Conservation (phyloP, 2,888 invertebrate genomes). For the Bombylius major region DNA sequence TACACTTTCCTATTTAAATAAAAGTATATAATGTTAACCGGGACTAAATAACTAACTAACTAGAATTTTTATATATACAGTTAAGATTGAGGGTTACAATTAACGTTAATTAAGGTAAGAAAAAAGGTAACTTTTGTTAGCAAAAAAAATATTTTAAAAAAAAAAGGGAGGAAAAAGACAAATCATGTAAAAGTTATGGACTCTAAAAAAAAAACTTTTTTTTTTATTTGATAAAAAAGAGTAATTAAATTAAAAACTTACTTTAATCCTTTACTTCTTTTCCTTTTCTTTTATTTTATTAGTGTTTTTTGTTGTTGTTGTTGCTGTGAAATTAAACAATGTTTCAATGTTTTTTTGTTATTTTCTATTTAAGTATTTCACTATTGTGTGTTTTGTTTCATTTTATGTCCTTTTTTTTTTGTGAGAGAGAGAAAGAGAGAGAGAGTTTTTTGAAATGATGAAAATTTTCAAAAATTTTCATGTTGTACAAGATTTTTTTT, state of each 20-base stretch:
- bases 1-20: not conserved
- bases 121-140: too few relatives aligned
- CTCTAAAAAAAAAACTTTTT: not conserved
- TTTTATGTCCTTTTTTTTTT: too few relatives aligned
- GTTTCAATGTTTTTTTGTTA: too few relatives aligned
- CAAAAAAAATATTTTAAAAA: not conserved
- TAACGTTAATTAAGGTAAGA: constrained; percentile 5
- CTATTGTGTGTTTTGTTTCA: too few relatives aligned
- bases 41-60: not conserved
- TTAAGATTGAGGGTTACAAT: constrained; percentile 3
- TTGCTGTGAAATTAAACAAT: too few relatives aligned
- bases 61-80: not conserved
- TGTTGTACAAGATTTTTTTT: too few relatives aligned
- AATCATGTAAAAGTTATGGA: constrained; percentile 1
- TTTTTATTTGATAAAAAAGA: constrained; percentile 2
- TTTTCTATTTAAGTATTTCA: too few relatives aligned
- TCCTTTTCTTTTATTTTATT: not conserved
- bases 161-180: not conserved
- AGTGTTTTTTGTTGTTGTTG: too few relatives aligned
- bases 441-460: too few relatives aligned
- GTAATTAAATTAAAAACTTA: constrained; percentile 6
- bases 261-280: not conserved
- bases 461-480: too few relatives aligned
- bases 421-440: too few relatives aligned
- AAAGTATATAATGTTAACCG: too few relatives aligned